A percentile compares a stretch with the other conserved stretches of the same genome.
Conservation (phyloP, 2,113 vertebrate species). For the Anarrhichthys ocellatus region DNA sequence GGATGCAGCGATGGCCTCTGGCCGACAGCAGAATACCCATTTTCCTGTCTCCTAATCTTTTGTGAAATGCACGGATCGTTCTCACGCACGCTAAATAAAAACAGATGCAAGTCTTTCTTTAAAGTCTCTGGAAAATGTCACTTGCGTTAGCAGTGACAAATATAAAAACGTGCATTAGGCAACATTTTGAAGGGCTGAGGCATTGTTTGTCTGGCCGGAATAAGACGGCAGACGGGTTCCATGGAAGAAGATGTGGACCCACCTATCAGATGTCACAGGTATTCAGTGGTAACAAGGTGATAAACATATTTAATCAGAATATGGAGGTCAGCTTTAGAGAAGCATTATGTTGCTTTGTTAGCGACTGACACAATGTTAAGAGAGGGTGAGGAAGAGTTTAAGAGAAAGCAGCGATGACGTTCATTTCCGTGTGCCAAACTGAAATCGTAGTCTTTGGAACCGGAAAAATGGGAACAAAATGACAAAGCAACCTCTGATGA, state of each 20-base stretch:
- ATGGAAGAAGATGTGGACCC: constrained; percentile 7
- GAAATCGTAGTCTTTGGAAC: no score
- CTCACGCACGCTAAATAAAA: constrained; percentile 49
- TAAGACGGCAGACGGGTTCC: not conserved
- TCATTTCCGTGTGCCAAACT: not conserved
- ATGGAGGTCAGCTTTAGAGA: constrained; percentile 23
- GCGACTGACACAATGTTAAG: constrained; percentile 4
- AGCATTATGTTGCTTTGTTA: constrained; percentile 22
- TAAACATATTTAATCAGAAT: constrained; percentile 47
- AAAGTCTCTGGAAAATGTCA: not conserved
- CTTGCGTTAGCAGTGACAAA: not conserved
- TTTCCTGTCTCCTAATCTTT: constrained; percentile 52
- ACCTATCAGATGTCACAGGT: constrained; percentile 13
- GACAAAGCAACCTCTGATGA: not conserved
- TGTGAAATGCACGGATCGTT: constrained; percentile 40
- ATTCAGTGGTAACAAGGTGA: constrained; percentile 16
- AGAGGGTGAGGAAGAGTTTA: not conserved
- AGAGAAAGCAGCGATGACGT: constrained; percentile 1
- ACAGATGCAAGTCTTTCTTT: constrained; percentile 38
- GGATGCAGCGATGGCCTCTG: constrained; percentile 27
- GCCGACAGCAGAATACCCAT: constrained; percentile 23
- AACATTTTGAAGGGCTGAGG: not conserved
- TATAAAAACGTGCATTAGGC: not conserved
- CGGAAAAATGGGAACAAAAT: not conserved
- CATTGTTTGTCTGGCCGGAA: not conserved